Evolutionary conservation across 2,888 invertebrate species (phyloP), one percentile per base, ranked within the genome.

Genomic region (Drosophila pegasa): DNA sequence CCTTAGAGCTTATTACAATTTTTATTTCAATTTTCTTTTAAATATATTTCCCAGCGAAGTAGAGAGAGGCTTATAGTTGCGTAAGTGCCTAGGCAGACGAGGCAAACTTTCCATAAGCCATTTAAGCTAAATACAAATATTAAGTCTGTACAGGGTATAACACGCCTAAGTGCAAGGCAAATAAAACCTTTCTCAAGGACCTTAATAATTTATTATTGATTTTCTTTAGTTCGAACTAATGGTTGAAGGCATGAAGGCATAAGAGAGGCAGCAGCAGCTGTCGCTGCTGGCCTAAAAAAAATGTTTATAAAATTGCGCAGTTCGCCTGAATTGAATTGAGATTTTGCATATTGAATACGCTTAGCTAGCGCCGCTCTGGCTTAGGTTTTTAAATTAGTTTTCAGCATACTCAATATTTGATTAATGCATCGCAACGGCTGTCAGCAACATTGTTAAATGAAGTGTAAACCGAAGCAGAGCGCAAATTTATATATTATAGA

Each of bases 401-500:
- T 50, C 33, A 20, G 35, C 35, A 50, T 50, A 16, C 22, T 33
- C 35, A 50, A 50, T 35, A 12, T 35, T 50, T 50, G 50, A 50
- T 50, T 20, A 47, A 55, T 57, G 37, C 57, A 45, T 58, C 31
- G 12, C 8, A 27, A 50, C 29, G 37, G n/a, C 47, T 27, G 20
- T 14, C 37, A n/a, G 65, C 41, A 72, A 73, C 41, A 41, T 50
- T 66, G 60, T 61, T 72, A 61, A 55, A 66, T 57, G 58, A 50
- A 50, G 51, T 33, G 9, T 20, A 29, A 57, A 31, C 43, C 33
- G 22, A 10, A 29, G 38, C 12, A 0, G 37, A 41, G 54, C 27
- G 7, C 27, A 45, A 40, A 65, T 38, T 29, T 57, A 9, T 40
- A 48, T 35, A 63, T 35, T 54, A 27, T 43, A 31, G 16, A 78